Percentiles rank a stretch among this genome's conserved stretches.
Evolutionary conservation across 2,797 vertebrate species (phyloP).

Genomic region (Streptopelia turtur): DNA sequence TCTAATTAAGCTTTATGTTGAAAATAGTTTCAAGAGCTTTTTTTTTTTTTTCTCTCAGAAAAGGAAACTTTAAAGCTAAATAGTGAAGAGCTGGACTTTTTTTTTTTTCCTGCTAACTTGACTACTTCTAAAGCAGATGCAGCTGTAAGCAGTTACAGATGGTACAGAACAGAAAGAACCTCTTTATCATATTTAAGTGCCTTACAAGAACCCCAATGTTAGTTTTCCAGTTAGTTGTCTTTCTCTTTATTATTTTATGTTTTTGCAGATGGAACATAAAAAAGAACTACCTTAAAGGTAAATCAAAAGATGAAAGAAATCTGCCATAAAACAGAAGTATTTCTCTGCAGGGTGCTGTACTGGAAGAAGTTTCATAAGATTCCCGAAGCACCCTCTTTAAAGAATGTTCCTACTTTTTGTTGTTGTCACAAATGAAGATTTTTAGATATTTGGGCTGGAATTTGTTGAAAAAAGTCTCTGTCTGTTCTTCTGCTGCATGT

Average conservation of each 20-base stretch:
- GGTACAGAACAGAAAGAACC: slow-evolving; percentile 32
- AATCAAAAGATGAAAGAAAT: not conserved
- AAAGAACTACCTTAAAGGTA: not conserved
- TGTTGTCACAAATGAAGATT: not conserved
- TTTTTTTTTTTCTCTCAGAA: not conserved
- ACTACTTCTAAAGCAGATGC: slow-evolving; percentile 46
- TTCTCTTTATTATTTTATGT: not conserved
- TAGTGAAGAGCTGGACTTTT: not conserved
- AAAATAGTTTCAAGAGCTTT: slow-evolving; percentile 38
- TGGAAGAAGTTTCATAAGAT: not conserved
- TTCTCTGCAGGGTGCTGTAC: not conserved
- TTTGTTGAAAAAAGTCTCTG: not conserved
- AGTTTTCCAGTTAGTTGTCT: slow-evolving; percentile 20
- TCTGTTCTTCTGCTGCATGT: not conserved
- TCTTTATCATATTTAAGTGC: slow-evolving; percentile 13
- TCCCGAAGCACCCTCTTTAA: not conserved
- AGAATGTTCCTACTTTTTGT: not conserved
- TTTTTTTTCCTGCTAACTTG: slow-evolving; percentile 15
- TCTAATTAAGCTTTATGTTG: slow-evolving; percentile 51
- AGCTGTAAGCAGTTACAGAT: slow-evolving; percentile 41
- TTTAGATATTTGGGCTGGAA: not conserved
- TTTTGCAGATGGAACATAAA: not conserved
- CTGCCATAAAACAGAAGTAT: not conserved
- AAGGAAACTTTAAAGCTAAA: slow-evolving; percentile 33
- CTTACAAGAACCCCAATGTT: not conserved